phyloP scores from a whole-genome alignment of 1,140 invertebrate genomes.

The Ditylenchus dipsaci region DNA sequence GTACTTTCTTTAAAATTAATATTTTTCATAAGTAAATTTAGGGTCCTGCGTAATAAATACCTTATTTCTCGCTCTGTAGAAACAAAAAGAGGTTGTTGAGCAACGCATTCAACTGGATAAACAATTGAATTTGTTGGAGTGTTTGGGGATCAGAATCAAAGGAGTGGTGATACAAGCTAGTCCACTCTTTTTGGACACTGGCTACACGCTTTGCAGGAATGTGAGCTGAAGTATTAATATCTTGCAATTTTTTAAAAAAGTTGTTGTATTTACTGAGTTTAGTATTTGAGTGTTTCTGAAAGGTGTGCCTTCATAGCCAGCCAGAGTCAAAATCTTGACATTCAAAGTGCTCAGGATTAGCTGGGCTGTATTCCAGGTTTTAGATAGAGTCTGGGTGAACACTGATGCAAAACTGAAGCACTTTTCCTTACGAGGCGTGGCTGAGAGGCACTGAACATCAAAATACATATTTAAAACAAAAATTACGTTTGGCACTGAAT shows the following conservation, averaged over 20 bases:
- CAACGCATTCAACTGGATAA: background rate
- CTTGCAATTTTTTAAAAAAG: too few relatives aligned
- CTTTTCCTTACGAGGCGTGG: background rate
- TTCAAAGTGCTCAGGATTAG: background rate
- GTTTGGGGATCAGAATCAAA: constrained; percentile 26
- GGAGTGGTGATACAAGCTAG: constrained; percentile 11
- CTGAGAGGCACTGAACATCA: background rate
- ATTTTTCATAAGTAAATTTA: too few relatives aligned
- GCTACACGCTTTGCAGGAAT: background rate
- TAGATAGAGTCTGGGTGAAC: background rate
- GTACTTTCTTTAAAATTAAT: too few relatives aligned
- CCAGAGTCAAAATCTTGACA: background rate
- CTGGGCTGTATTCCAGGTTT: background rate
- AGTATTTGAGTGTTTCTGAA: background rate
- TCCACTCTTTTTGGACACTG: constrained; percentile 1
- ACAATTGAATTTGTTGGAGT: constrained; percentile 18
- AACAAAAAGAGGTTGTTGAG: constrained; percentile 6
- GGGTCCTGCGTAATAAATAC: too few relatives aligned
- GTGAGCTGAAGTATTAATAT: background rate
- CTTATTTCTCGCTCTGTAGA: background rate
- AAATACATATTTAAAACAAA: background rate
- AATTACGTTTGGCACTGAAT: too few relatives aligned
- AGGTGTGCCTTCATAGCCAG: background rate
- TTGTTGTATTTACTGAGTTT: background rate
- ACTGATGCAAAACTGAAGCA: background rate